Percentiles rank a stretch among this genome's conserved stretches.
Evolutionary conservation across 2,797 vertebrate species (phyloP).

Genomic region (Alauda arvensis): DNA sequence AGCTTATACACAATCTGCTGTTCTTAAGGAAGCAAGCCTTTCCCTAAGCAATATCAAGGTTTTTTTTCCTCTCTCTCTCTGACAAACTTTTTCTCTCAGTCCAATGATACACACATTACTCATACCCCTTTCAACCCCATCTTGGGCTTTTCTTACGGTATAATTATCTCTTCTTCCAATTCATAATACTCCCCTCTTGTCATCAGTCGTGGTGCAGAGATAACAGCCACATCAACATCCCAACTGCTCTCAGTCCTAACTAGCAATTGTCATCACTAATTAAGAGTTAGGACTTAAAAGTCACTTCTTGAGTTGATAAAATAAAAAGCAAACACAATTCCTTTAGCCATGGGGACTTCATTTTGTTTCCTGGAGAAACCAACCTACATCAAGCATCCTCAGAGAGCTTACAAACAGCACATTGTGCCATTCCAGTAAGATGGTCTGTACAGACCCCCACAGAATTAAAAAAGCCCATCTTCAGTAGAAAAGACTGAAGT

Average conservation of each 20-base stretch:
- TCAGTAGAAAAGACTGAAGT: neutral
- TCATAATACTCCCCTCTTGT: neutral
- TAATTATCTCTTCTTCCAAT: neutral
- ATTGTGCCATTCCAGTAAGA: fast-evolving
- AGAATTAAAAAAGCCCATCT: neutral
- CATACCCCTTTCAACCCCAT: neutral
- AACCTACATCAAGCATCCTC: neutral
- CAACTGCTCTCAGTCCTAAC: neutral
- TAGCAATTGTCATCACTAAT: too few relatives aligned
- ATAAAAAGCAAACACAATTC: neutral
- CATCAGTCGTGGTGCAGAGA: neutral
- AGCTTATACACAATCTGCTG: neutral
- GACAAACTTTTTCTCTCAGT: neutral
- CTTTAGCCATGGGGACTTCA: neutral
- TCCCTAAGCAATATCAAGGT: neutral
- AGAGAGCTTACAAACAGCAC: neutral
- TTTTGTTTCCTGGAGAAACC: neutral
- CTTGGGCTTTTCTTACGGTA: neutral
- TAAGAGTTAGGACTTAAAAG: neutral
- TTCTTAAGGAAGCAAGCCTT: neutral
- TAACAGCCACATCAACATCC: neutral
- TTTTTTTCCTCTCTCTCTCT: neutral
- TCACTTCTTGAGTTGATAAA: neutral
- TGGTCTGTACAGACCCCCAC: neutral
- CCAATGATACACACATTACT: neutral